Evolutionary conservation across 1,140 invertebrate species (phyloP), one percentile per base, ranked within the genome.

Genomic region (Bathynomus jamesi): DNA sequence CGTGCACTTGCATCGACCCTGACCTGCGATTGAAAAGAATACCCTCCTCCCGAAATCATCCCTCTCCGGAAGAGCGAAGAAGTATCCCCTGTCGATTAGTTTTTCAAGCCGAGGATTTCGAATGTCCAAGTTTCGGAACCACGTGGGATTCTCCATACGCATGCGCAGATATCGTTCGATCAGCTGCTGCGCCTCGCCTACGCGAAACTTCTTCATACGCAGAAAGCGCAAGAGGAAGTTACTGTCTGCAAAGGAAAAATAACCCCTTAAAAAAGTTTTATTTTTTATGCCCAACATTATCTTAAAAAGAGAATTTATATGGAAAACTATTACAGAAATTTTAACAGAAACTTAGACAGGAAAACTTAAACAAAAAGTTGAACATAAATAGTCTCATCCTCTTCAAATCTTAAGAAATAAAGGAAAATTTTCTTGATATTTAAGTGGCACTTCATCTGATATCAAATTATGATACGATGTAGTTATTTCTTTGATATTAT

Each of bases 131-230:
- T 89, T 89, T 72, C 87, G 85, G 82, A 93, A 95, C 91, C 91
- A 94, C 17, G 91, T 85, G 0, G 92, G 90, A 79, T 92, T 89
- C 65, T 91, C 81, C 78, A 91, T 88, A 25, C 91, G 85, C 69
- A 93, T 90, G 7, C 89, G 89, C 17, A 95, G 84, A 79, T 95
- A 95, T 17, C 89, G 87, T 79, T 94, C 90, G 61, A 95, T 81
- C 86, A 94, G 91, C 63, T 91, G 88, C 78, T 92, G 91, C 0
- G 93, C 90, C 78, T 90, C 85, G 0, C 90, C 90, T 17, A 95
- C 86, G 46, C 90, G 90, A 80, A 92, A 94, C 80, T 95, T 94
- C 80, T 92, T 91, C 1, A 90, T 91, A 17, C 92, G 85, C 0
- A 95, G 84, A 79, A 95, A 95, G 60, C 92, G 86, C 21, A 94